A percentile compares a stretch with the other conserved stretches of the same genome.
Conservation (phyloP, 53 echinoderm and acorn worm species). For the Glandiceps talaboti region DNA sequence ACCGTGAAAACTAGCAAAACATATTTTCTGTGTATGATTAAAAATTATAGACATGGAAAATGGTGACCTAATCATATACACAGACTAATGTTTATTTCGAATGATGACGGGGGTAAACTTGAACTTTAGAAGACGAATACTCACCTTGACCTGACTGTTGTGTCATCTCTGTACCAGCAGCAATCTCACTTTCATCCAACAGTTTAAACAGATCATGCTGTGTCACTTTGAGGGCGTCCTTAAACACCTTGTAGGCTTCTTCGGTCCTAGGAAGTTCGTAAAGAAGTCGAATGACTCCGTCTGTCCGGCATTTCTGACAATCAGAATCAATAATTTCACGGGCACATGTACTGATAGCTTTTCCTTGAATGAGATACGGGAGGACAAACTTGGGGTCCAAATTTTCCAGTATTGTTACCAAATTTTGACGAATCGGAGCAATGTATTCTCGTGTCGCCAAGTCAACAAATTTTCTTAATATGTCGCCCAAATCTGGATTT, state of each 20-base stretch:
- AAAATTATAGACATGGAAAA: too few relatives aligned
- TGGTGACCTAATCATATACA: too few relatives aligned
- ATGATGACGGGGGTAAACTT: too few relatives aligned
- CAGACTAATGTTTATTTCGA: too few relatives aligned
- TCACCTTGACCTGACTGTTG: background rate
- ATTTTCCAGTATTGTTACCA: too few relatives aligned
- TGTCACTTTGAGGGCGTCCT: background rate
- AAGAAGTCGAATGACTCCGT: background rate
- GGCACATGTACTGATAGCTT: background rate
- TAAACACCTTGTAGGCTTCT: background rate
- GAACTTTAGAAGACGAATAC: background rate
- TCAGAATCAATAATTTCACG: background rate
- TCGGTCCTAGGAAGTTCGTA: background rate
- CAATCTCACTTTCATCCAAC: background rate
- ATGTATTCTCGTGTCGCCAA: too few relatives aligned
- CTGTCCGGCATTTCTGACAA: too few relatives aligned
- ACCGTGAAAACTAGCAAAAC: too few relatives aligned
- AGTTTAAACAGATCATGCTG: background rate
- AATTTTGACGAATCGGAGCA: background rate
- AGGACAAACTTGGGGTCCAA: background rate
- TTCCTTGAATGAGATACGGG: background rate
- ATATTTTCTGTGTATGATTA: too few relatives aligned
- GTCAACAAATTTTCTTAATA: too few relatives aligned
- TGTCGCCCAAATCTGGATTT: background rate
- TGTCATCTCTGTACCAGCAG: background rate